These are phyloP conservation scores for Cladopsammia gracilis DNA, from an alignment of 64 coral and sea anemone genomes.

Conservation along the genomic window DNA sequence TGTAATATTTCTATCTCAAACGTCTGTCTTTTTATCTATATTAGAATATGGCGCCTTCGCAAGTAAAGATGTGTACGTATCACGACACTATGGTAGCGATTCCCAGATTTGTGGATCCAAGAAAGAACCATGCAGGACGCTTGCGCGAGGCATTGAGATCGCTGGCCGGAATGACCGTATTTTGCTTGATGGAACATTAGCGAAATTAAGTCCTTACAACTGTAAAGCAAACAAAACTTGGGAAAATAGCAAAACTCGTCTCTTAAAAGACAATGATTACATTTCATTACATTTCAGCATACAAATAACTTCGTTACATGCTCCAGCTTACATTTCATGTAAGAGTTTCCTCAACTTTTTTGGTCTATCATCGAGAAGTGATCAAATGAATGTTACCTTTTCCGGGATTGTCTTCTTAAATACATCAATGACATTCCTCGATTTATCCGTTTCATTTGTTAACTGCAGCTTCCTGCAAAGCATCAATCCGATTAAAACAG, in stretches of 20 bases:
- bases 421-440: constrained; percentile 6
- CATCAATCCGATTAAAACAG: background rate
- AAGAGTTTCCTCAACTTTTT: background rate
- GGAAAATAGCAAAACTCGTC: background rate
- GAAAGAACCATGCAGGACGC: background rate
- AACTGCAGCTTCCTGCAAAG: constrained; percentile 1
- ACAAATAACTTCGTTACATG: background rate
- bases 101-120: background rate
- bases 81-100: background rate
- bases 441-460: constrained; percentile 12
- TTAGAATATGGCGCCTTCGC: background rate
- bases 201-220: background rate
- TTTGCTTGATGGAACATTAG: constrained; percentile 1
- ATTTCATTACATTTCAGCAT: background rate
- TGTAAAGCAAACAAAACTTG: background rate
- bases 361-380: background rate
- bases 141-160: constrained; percentile 9
- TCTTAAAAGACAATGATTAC: background rate
- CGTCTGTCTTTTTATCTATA: background rate
- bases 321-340: background rate
- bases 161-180: constrained; percentile 9
- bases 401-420: background rate
- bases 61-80: background rate
- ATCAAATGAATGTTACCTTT: background rate
- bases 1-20: too few species aligned